These are phyloP conservation scores for Diaprepes abbreviatus DNA, from an alignment of 2,888 invertebrate genomes.

Conservation along the genomic window DNA sequence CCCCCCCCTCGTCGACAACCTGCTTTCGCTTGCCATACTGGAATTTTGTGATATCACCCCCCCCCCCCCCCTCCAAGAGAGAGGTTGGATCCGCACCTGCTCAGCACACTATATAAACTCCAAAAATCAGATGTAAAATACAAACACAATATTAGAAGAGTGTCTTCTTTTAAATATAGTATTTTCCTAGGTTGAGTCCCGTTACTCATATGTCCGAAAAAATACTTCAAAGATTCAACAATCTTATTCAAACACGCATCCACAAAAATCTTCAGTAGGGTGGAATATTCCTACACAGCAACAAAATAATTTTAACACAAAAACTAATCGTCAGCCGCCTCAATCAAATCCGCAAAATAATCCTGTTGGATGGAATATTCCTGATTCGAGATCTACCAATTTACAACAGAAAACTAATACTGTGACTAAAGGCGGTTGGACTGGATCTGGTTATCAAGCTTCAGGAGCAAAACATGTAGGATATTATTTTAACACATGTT, in stretches of 20 bases:
- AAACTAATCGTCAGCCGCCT: background rate
- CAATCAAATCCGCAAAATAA: background rate
- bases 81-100: too few relatives aligned
- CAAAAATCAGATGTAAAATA: too few relatives aligned
- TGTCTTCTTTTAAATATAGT: too few relatives aligned
- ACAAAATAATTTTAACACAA: constrained; percentile 4
- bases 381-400: background rate
- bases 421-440: constrained; percentile 2
- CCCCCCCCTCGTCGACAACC: too few relatives aligned
- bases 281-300: constrained; percentile 34
- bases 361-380: constrained; percentile 6
- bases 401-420: too few relatives aligned
- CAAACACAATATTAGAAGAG: too few relatives aligned
- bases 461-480: constrained; percentile 23
- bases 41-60: too few relatives aligned
- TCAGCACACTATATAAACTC: too few relatives aligned
- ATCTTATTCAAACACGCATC: background rate
- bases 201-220: constrained; percentile 5
- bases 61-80: too few relatives aligned
- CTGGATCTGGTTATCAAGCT: constrained; percentile 26
- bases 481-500: background rate
- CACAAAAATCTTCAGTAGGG: constrained; percentile 20
- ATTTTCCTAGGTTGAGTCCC: constrained; percentile 20
- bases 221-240: constrained; percentile 23
- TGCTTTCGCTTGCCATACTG: too few relatives aligned